These are phyloP conservation scores for Bufo bufo DNA, from an alignment of 2,113 vertebrate species.

Conservation along the genomic window DNA sequence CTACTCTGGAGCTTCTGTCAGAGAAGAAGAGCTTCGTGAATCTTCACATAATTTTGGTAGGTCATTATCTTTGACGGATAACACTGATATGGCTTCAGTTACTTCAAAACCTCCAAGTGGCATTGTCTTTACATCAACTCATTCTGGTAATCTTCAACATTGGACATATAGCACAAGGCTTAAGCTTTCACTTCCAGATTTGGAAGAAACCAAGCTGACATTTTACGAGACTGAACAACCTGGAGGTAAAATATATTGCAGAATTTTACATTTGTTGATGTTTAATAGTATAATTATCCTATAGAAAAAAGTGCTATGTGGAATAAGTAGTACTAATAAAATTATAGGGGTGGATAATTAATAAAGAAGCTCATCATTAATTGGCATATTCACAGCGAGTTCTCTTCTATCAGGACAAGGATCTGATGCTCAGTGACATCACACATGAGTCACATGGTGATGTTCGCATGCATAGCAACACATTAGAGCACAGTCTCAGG, in stretches of 20 bases:
- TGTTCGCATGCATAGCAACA: too few species aligned
- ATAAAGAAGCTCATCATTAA: too few species aligned
- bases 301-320: too few species aligned
- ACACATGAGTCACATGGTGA: too few species aligned
- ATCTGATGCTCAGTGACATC: too few species aligned
- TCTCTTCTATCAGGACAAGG: too few species aligned
- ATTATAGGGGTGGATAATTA: too few species aligned
- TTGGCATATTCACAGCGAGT: too few species aligned
- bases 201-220: not conserved
- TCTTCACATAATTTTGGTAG: not conserved
- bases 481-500: too few species aligned
- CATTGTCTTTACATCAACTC: not conserved
- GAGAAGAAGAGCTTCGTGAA: not conserved
- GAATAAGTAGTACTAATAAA: not conserved
- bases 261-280: not conserved
- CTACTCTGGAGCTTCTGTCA: not conserved
- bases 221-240: not conserved
- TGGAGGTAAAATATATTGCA: constrained; percentile 6
- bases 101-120: not conserved
- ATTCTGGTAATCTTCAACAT: not conserved
- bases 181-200: not conserved
- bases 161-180: not conserved
- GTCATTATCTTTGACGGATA: not conserved
- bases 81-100: not conserved
- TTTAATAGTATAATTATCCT: not conserved